phyloP scores from a whole-genome alignment of 64 coral and sea anemone genomes.

The Pachyseris speciosa region DNA sequence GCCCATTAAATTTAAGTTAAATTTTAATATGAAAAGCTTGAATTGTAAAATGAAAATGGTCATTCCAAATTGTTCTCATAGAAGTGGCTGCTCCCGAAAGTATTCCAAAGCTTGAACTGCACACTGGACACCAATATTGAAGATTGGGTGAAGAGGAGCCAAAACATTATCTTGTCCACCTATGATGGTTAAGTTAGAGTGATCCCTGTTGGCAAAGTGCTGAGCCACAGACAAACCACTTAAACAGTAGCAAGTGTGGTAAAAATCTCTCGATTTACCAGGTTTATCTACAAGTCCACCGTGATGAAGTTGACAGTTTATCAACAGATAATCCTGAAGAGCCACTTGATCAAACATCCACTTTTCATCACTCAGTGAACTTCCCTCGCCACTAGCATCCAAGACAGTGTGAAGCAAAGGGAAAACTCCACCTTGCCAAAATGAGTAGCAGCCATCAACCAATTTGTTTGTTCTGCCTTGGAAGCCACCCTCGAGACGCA shows the following conservation, averaged over 20 bases:
- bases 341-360: slow-evolving; percentile 99
- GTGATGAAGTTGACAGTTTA: slow-evolving; percentile 89
- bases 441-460: slow-evolving; percentile 99
- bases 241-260: slow-evolving; percentile 98
- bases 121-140: slow-evolving; percentile 91
- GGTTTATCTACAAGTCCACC: slow-evolving; percentile 98
- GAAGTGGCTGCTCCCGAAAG: slow-evolving; percentile 68
- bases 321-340: slow-evolving; percentile 87
- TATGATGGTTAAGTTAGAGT: slow-evolving; percentile 67
- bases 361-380: slow-evolving; percentile 70
- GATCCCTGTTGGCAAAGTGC: slow-evolving; percentile 84
- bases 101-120: slow-evolving; percentile 77
- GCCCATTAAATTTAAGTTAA: not conserved
- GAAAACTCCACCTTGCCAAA: slow-evolving; percentile 98
- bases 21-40: too few species aligned
- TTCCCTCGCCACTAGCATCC: slow-evolving; percentile 44
- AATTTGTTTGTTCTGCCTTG: slow-evolving; percentile 98
- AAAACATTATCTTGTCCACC: slow-evolving; percentile 77
- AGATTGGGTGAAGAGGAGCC: slow-evolving; percentile 87
- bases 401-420: slow-evolving; percentile 91
- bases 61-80: slow-evolving; percentile 1
- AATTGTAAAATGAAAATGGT: not conserved
- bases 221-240: slow-evolving; percentile 96
- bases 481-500: slow-evolving; percentile 96
- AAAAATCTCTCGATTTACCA: slow-evolving; percentile 97